Evolutionary conservation across 2,888 invertebrate species (phyloP), one percentile per base, ranked within the genome.

Genomic region (Drosophila paranaensis): DNA sequence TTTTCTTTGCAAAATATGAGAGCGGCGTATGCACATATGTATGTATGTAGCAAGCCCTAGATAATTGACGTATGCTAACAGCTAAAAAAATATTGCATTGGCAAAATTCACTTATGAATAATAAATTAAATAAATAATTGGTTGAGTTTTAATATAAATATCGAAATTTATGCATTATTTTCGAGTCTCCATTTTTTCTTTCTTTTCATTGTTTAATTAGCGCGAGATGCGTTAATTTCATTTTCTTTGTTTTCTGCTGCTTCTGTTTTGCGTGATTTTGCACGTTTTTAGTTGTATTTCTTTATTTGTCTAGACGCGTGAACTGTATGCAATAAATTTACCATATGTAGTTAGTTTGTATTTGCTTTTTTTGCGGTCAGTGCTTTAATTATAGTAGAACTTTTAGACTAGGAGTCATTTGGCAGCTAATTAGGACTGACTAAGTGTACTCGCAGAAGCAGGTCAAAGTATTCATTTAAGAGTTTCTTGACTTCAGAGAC

Each of bases 301-400:
- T 68, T 75, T 58, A 72, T 75, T 57, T 75, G 76, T 76, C 76
- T 76, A 72, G 76, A 74, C 70, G 50, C 25, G 46, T 40, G 53
- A 63, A 68, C 42, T 66, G 3, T 37, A n/a, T 40, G 33, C 43
- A 61, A 27, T 57, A 33, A 14, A 30, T 35, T 45, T 43, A 37
- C 27, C 35, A 35, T 46, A 40, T 50, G 20, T 40, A 25, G 33
- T 39, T 51, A 45, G 25, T 40, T 62, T 43, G 14, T n/a, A 40
- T 43, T 25, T 37, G 40, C 43, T 64, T 20, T 25, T 53, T 45
- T 54, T 67, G 74, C 40, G 74, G 74, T 50, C 63, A 57, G 33
- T 43, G 58, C 46, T 53, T 48, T 37, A 74, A 53, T 60, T 53
- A 53, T 14, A 48, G 54, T 62, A 60, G 46, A 60, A 27, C 40